Percentiles rank a stretch among this genome's conserved stretches.
Evolutionary conservation across 1,140 invertebrate genomes (phyloP).

Genomic region (Papilio dardanus): DNA sequence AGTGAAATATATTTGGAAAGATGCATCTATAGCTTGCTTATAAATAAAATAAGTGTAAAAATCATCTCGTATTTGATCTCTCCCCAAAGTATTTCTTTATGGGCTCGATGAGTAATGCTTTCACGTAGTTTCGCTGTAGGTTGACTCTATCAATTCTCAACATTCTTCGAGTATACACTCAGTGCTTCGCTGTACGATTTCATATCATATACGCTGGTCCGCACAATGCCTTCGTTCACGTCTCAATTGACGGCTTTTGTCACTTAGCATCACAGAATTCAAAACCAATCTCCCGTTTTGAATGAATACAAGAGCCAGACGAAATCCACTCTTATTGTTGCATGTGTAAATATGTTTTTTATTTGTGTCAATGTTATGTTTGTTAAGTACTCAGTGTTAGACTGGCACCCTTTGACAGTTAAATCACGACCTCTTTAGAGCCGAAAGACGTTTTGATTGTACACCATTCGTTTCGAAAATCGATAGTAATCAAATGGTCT

Average conservation of each 20-base stretch:
- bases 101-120: not conserved
- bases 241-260: constrained; percentile 60
- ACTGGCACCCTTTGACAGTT: constrained; percentile 15
- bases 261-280: constrained; percentile 51
- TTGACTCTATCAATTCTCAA: constrained; percentile 44
- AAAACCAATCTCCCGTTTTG: constrained; percentile 10
- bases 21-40: no score
- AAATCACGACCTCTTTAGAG: not conserved
- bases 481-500: constrained; percentile 18
- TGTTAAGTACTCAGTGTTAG: not conserved
- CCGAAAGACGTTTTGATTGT: constrained; percentile 18
- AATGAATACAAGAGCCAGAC: not conserved
- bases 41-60: not conserved
- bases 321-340: constrained; percentile 36
- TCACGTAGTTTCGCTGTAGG: not conserved
- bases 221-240: constrained; percentile 64
- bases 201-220: constrained; percentile 33
- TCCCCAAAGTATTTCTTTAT: not conserved
- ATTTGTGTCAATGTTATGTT: not conserved
- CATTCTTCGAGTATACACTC: constrained; percentile 7
- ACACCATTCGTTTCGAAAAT: constrained; percentile 13
- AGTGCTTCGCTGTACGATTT: not conserved
- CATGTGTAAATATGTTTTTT: constrained; percentile 3
- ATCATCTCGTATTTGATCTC: not conserved
- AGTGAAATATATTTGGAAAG: no score